A percentile compares a stretch with the other conserved stretches of the same genome.
Conservation (phyloP, 64 coral and sea anemone species). For the Orbicella faveolata region DNA sequence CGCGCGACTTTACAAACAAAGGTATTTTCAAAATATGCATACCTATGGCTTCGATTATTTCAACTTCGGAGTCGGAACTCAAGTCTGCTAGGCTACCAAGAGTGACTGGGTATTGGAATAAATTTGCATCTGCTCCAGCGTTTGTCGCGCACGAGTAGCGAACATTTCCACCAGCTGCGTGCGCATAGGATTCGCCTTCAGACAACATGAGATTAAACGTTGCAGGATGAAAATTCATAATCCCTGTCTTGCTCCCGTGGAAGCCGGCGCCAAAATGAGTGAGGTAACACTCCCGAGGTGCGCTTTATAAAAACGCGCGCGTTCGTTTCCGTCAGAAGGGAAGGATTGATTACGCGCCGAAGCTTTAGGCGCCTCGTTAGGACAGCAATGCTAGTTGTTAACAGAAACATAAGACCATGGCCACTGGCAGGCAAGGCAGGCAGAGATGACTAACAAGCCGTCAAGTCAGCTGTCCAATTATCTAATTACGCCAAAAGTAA, state of each 20-base stretch:
- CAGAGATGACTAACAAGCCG: slow-evolving; percentile 92
- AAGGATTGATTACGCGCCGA: slow-evolving; percentile 27
- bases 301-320: slow-evolving; percentile 16
- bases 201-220: slow-evolving; percentile 37
- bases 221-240: slow-evolving; percentile 51
- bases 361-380: slow-evolving; percentile 68
- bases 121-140: slow-evolving; percentile 35
- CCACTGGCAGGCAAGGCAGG: slow-evolving; percentile 46
- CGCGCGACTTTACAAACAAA: not conserved
- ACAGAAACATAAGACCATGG: slow-evolving; percentile 43
- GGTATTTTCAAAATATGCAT: not conserved
- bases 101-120: slow-evolving; percentile 37
- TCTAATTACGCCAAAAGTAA: slow-evolving; percentile 90
- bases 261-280: slow-evolving; percentile 6
- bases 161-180: slow-evolving; percentile 22
- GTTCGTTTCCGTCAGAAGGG: slow-evolving; percentile 24
- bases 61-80: slow-evolving; percentile 67
- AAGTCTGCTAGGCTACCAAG: slow-evolving; percentile 26
- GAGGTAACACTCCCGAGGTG: not conserved
- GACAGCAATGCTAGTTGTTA: slow-evolving; percentile 20
- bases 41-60: slow-evolving; percentile 68
- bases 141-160: slow-evolving; percentile 23
- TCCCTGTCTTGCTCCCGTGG: slow-evolving; percentile 10
- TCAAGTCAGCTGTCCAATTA: slow-evolving; percentile 95
- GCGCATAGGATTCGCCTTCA: slow-evolving; percentile 31